Percentiles rank a stretch among this genome's conserved stretches.
Conservation (phyloP, 1,140 invertebrate genomes). For the Hyphantria cunea region DNA sequence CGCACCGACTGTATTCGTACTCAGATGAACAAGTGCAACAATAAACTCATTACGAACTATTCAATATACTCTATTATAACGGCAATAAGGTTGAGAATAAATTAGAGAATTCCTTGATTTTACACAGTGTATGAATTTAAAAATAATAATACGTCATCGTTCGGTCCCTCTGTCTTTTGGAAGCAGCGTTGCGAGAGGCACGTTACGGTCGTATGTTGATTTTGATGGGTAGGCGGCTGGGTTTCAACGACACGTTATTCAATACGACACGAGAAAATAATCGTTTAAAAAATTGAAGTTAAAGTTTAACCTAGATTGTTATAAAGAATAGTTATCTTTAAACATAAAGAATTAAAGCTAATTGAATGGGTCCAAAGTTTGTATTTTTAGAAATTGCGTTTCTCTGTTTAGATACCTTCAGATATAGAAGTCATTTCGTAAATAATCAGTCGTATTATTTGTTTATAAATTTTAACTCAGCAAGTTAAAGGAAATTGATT, state of each 20-base stretch:
- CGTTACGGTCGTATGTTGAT: slow-evolving; percentile 67
- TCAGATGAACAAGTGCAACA: slow-evolving; percentile 63
- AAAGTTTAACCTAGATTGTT: too few species aligned
- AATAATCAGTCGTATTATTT: too few species aligned
- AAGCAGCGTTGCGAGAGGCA: slow-evolving; percentile 64
- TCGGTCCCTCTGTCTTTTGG: slow-evolving; percentile 70
- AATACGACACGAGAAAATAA: slow-evolving; percentile 10
- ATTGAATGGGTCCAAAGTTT: too few species aligned
- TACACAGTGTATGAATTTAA: slow-evolving; percentile 69
- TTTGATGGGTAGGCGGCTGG: slow-evolving; percentile 55
- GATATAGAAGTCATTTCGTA: too few species aligned
- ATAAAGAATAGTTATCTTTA: too few species aligned
- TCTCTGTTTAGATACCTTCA: too few species aligned
- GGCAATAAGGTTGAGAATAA: slow-evolving; percentile 39
- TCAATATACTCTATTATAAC: slow-evolving; percentile 13
- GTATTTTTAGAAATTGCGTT: too few species aligned
- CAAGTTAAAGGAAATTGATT: too few species aligned
- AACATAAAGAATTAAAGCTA: too few species aligned
- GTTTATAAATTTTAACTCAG: too few species aligned
- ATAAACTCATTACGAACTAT: slow-evolving; percentile 58
- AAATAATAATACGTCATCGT: slow-evolving; percentile 75
- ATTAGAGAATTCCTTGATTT: slow-evolving; percentile 42
- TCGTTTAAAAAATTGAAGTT: neutral
- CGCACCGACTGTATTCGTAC: slow-evolving; percentile 61
- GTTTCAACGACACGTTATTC: slow-evolving; percentile 47